These are phyloP conservation scores for Pelvicachromis taeniatus DNA, from an alignment of 2,113 vertebrate species.

Conservation along the genomic window DNA sequence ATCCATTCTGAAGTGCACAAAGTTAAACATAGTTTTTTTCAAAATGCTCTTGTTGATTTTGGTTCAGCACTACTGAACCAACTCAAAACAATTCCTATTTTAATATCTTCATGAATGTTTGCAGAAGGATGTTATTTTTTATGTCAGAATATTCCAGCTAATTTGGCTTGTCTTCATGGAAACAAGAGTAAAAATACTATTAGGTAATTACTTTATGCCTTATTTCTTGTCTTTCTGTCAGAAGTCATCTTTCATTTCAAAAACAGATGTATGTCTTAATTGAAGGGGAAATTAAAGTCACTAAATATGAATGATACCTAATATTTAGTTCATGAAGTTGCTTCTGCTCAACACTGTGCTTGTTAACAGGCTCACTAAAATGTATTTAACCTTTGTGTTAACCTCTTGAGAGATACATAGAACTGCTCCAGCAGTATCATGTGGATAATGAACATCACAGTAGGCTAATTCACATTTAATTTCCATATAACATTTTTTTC, in stretches of 20 bases:
- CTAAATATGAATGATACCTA: not conserved
- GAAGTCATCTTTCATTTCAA: not conserved
- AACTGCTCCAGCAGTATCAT: not conserved
- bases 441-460: not conserved
- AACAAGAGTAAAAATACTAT: not conserved
- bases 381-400: not conserved
- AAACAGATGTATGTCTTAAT: not conserved
- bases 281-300: not conserved
- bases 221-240: not conserved
- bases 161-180: not conserved
- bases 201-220: not conserved
- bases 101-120: not conserved
- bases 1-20: not conserved
- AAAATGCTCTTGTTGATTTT: not conserved
- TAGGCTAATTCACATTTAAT: not conserved
- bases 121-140: not conserved
- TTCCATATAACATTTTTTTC: not conserved
- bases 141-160: not conserved
- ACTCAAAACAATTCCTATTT: not conserved
- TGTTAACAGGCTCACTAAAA: not conserved
- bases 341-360: not conserved
- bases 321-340: not conserved
- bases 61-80: not conserved
- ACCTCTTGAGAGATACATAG: not conserved
- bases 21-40: not conserved